Base-by-base conservation (phyloP, 2,888 invertebrate genomes). In the Drosophila paracracens region DNA sequence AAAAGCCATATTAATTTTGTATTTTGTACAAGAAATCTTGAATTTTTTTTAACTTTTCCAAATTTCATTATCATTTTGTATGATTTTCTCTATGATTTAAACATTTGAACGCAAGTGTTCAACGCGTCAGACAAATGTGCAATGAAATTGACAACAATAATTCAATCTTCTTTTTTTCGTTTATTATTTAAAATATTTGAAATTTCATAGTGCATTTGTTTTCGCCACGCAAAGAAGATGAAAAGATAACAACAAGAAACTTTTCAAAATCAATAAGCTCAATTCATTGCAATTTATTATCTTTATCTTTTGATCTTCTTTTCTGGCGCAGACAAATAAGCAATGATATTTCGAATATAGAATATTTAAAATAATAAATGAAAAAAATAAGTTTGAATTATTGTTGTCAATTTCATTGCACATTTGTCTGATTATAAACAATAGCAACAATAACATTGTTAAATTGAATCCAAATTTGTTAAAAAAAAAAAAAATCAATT, bases 1-100 rank as follows among this genome's bases (percentile, higher is more conserved):
- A 89, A 87, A 86, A 86, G 86, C 89, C 76, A 77, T 84, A 80
- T 89, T 89, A 78, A 79, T 70, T 80, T 67, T 79, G 40, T 74
- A 72, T 62, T 48, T 68, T 69, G 35, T 63, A 58, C 33, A 56
- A 65, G 65, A 43, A 69, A 58, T 50, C 27, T 63, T 70, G 65
- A 43, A 63, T 60, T 54, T 58, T 50, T 58, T 64, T 78, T 53
- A 43, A 62, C 64, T 82, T 51, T 53, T 66, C 52, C 25, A 27
- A 46, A n/a, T 46, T 54, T 40, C 21, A 18, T 48, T 25, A 54
- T 35, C 27, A 60, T 65, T 58, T 27, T 40, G 8, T 56, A 35
- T 46, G 25, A 57, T 40, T 72, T 65, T 27, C 25, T 40, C 40
- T 66, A 36, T 79, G 21, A 54, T 79, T 66, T 74, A 10, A 13